Conservation (phyloP, 30 jellyfish, hydroid and myxozoan species). For the Aurelia sp. region DNA sequence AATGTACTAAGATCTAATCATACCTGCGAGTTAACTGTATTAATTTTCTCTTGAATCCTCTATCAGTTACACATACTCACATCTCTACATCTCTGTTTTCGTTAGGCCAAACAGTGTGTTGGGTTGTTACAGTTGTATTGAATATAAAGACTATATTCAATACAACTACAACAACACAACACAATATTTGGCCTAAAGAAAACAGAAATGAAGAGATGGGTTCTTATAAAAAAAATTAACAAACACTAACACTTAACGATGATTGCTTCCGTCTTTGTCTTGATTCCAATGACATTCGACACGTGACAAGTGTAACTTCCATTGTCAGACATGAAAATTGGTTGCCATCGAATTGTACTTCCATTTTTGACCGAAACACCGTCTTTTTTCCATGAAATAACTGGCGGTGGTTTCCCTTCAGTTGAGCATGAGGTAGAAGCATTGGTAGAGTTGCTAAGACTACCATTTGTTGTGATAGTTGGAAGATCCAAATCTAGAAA, state of each 20-base stretch:
- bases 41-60: too few relatives aligned
- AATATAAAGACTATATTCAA: too few relatives aligned
- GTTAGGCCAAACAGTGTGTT: too few relatives aligned
- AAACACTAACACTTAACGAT: slow-evolving; percentile 12
- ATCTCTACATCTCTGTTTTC: too few relatives aligned
- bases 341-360: slow-evolving; percentile 5
- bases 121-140: too few relatives aligned
- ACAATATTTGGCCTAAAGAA: too few relatives aligned
- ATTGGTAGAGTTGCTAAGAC: slow-evolving; percentile 13
- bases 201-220: too few relatives aligned
- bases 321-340: slow-evolving; percentile 9
- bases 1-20: too few relatives aligned
- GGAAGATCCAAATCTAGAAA: slow-evolving; percentile 47
- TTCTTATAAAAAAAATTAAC: too few relatives aligned
- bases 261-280: background rate
- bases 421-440: slow-evolving; percentile 27
- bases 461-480: background rate
- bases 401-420: slow-evolving; percentile 49
- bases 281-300: slow-evolving; percentile 20
- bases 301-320: slow-evolving; percentile 34
- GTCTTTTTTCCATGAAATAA: slow-evolving; percentile 13
- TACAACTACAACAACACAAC: too few relatives aligned
- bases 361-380: background rate
- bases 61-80: too few relatives aligned
- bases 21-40: too few relatives aligned